phyloP scores from a whole-genome alignment of 2,888 invertebrate species.

The Archips crataeganus region DNA sequence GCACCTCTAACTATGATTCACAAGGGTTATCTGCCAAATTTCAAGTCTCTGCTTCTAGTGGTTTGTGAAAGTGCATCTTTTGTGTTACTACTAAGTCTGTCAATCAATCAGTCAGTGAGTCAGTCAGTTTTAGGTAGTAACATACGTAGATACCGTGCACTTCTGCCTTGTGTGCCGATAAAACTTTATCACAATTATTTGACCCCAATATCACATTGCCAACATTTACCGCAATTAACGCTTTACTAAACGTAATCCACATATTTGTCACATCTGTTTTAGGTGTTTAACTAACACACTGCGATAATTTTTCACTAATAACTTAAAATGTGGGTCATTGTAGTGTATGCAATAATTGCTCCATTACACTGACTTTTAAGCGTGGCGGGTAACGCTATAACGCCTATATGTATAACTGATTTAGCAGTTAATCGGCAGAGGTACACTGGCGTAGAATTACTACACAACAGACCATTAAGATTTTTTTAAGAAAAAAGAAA shows the following conservation, averaged over 20 bases:
- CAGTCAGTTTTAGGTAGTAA: too few species aligned
- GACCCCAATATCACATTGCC: not conserved
- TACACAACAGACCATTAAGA: too few species aligned
- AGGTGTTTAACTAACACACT: constrained; percentile 15
- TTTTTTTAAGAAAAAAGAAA: too few species aligned
- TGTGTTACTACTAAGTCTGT: too few species aligned
- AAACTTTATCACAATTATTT: not conserved
- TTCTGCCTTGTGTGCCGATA: not conserved
- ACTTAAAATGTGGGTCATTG: not conserved
- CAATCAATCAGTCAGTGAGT: too few species aligned
- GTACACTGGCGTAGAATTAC: not conserved
- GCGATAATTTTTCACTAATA: not conserved
- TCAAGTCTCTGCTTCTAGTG: too few species aligned
- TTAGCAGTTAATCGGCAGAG: not conserved
- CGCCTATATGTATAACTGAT: not conserved
- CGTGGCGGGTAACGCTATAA: not conserved
- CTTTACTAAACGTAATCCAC: not conserved
- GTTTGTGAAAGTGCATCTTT: too few species aligned
- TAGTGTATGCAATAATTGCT: not conserved
- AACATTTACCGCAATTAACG: not conserved
- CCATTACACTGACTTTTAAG: not conserved
- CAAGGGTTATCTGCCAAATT: too few species aligned
- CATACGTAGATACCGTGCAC: not conserved
- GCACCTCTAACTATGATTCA: too few species aligned
- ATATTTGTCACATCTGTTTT: not conserved